A percentile compares a stretch with the other conserved stretches of the same genome.
These are phyloP conservation scores for Willisornis vidua DNA, from an alignment of 2,113 vertebrate species.

Conservation along the genomic window DNA sequence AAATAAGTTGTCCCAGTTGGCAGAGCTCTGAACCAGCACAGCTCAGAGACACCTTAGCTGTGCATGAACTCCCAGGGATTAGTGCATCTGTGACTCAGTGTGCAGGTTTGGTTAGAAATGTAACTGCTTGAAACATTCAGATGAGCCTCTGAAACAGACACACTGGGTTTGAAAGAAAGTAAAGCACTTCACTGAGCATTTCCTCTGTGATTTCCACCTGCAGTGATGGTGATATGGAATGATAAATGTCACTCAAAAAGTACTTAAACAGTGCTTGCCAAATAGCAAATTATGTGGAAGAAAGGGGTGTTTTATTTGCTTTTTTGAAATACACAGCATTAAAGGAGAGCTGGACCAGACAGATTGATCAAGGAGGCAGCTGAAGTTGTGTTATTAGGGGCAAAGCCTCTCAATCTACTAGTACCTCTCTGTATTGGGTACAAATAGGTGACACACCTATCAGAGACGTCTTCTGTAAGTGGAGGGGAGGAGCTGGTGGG, in stretches of 20 bases:
- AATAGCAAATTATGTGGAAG: not conserved
- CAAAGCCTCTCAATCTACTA: not conserved
- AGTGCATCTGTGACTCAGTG: not conserved
- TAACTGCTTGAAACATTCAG: not conserved
- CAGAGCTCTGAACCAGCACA: not conserved
- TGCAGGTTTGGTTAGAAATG: not conserved
- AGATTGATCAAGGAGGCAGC: accelerated
- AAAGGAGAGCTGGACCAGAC: not conserved
- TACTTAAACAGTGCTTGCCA: not conserved
- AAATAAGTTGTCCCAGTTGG: not conserved
- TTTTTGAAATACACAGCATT: not conserved
- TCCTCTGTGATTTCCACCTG: not conserved
- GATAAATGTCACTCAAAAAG: not conserved
- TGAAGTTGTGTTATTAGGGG: not conserved
- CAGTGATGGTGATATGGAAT: not conserved
- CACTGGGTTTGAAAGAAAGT: not conserved
- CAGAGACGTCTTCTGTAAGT: not conserved
- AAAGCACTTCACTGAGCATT: not conserved
- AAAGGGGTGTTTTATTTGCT: not conserved
- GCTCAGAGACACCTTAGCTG: not conserved
- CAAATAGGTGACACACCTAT: not conserved
- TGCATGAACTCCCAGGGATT: not conserved
- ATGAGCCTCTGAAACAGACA: not conserved
- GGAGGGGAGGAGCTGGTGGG: not conserved
- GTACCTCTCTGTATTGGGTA: not conserved